Conservation (phyloP, 2,113 vertebrate genomes). For the Aphyosemion australe region DNA sequence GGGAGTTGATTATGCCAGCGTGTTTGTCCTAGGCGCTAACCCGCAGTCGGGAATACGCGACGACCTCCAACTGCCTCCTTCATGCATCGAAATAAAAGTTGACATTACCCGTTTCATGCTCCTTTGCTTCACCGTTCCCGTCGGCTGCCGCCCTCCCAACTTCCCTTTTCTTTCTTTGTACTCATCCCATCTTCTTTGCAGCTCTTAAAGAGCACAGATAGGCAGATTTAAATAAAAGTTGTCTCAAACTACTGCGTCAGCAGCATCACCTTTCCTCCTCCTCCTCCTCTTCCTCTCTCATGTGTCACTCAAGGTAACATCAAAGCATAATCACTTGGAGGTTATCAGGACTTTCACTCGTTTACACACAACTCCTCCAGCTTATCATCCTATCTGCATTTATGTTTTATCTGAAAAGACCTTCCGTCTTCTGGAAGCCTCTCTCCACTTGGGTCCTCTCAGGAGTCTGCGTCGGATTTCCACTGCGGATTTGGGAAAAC, state of each 20-base stretch:
- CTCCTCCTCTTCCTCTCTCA: constrained; percentile 34
- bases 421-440: constrained; percentile 2
- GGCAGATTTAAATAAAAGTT: constrained; percentile 52
- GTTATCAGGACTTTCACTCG: constrained; percentile 23
- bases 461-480: constrained; percentile 3
- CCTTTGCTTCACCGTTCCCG: constrained; percentile 5
- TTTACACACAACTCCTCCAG: neutral
- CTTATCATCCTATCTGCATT: constrained; percentile 11
- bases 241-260: constrained; percentile 61
- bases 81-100: constrained; percentile 42
- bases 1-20: constrained; percentile 22
- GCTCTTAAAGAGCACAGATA: constrained; percentile 23
- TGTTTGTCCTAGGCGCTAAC: constrained; percentile 25
- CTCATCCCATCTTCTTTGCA: constrained; percentile 15
- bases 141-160: neutral
- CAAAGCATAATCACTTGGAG: constrained; percentile 52
- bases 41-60: constrained; percentile 15
- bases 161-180: neutral
- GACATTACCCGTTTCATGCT: constrained; percentile 38
- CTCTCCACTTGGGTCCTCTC: neutral
- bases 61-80: constrained; percentile 56
- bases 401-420: constrained; percentile 12
- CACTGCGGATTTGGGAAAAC: constrained; percentile 26
- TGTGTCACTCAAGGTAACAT: constrained; percentile 62
- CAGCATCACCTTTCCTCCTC: constrained; percentile 51